Base-by-base conservation (phyloP, 1,140 invertebrate species). In the Papilio machaon region DNA sequence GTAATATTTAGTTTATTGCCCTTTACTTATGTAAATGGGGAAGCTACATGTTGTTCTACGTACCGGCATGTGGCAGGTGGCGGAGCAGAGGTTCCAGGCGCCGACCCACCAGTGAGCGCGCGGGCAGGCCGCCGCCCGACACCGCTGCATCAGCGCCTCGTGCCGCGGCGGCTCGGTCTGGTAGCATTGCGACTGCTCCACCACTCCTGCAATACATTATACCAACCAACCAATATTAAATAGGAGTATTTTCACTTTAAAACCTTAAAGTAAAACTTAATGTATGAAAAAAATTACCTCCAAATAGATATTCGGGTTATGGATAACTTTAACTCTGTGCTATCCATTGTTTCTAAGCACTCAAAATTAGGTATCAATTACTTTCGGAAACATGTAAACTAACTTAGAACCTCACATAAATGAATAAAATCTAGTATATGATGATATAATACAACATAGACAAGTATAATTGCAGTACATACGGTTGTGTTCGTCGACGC, bases 1-100 rank as follows among this genome's bases (percentile, higher is more conserved):
- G 38, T 6, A 43, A 43, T 43, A 43, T 4, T 43, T 43, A 30
- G 23, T 30, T 30, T 30, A 30, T 30, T 7, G 38, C 38, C 38
- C 7, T 43, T 43, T 43, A 43, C 38, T 43, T 2, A 43, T 43
- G 7, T 43, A 43, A 43, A 43, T 43, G 7, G 7, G 1, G 38
- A 43, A 43, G 38, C 2, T 43, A 6, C 38, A 2, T 49, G 10
- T 10, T 49, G 10, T 11, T 10, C 64, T 67, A 82, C 83, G 67
- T 85, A 94, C 92, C 82, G 92, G 92, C 91, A 91, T 91, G 47
- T 90, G 88, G 79, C 92, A 94, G 8, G 86, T 82, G 60, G 87
- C 83, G 35, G 85, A 83, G 87, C 92, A 94, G 15, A 89, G 86
- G 35, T 89, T 86, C 92, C 92, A 94, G 2, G 85, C 73, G 60